Percentiles rank a stretch among this genome's conserved stretches.
phyloP scores from a whole-genome alignment of 2,797 vertebrate genomes.

The Pterois miles region DNA sequence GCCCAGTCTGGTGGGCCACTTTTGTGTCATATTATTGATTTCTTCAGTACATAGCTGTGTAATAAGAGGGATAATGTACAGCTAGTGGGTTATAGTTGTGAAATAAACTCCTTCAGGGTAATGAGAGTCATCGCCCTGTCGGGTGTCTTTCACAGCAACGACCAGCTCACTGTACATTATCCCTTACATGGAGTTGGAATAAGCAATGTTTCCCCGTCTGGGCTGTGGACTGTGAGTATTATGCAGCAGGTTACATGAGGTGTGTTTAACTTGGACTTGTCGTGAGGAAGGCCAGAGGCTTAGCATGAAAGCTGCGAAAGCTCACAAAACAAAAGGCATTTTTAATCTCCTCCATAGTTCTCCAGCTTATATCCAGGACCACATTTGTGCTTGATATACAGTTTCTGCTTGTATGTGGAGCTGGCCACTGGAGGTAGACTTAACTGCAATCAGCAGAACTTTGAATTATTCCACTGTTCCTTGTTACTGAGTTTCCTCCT shows the following conservation, averaged over 20 bases:
- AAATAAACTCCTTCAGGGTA: too few species aligned
- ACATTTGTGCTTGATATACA: slow-evolving; percentile 23
- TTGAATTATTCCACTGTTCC: slow-evolving; percentile 49
- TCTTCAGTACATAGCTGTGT: too few species aligned
- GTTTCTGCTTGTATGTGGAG: slow-evolving; percentile 56
- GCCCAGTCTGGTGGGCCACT: too few species aligned
- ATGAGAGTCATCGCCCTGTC: too few species aligned
- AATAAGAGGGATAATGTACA: too few species aligned
- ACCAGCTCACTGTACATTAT: too few species aligned
- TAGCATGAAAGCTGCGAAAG: slow-evolving; percentile 25
- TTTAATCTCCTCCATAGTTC: slow-evolving; percentile 58
- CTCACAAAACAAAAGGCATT: slow-evolving; percentile 24
- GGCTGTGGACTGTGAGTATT: slow-evolving; percentile 1
- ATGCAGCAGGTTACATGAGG: slow-evolving; percentile 24
- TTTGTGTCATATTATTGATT: too few species aligned
- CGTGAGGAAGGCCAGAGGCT: slow-evolving; percentile 23
- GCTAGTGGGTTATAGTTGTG: too few species aligned
- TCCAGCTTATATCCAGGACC: slow-evolving; percentile 46
- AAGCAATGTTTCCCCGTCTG: background rate
- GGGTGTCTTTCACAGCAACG: too few species aligned
- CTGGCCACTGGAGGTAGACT: slow-evolving; percentile 51
- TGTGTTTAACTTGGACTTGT: slow-evolving; percentile 48
- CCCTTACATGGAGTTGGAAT: background rate
- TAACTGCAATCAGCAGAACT: slow-evolving; percentile 46
- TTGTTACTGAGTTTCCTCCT: slow-evolving; percentile 14